Evolutionary conservation across 2,888 invertebrate species (phyloP).

Genomic region (Therioaphis trifolii): DNA sequence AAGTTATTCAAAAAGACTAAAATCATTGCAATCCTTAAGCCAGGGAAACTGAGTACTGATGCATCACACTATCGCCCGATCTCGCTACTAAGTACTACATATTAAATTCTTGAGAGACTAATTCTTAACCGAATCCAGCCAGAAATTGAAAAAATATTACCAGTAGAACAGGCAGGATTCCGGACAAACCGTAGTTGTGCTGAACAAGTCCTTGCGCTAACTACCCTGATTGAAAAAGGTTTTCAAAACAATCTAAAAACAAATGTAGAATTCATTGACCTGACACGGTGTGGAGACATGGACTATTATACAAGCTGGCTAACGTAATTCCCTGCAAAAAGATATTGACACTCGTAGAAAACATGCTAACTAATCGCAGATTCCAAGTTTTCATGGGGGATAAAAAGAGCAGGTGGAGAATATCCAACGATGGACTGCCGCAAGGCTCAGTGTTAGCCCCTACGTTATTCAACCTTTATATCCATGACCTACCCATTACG

Average conservation of each 20-base stretch:
- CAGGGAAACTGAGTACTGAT: background rate
- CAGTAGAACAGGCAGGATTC: constrained; percentile 14
- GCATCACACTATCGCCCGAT: background rate
- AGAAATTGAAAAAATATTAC: constrained; percentile 4
- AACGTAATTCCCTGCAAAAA: background rate
- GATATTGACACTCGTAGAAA: background rate
- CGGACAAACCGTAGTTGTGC: constrained; percentile 12
- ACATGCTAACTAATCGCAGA: background rate
- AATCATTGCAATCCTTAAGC: constrained; percentile 1
- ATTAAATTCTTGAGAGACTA: constrained; percentile 1
- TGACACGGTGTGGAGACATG: constrained; percentile 10
- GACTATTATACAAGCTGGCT: background rate
- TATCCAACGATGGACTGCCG: too few relatives aligned
- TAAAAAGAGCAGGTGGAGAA: too few relatives aligned
- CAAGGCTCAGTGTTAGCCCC: too few relatives aligned
- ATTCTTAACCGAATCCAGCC: background rate
- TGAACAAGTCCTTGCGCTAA: constrained; percentile 11
- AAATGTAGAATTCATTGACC: background rate
- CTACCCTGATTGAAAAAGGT: constrained; percentile 2
- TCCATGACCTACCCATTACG: background rate
- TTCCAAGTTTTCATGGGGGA: background rate
- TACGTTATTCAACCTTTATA: too few relatives aligned
- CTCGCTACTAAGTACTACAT: background rate
- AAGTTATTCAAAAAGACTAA: background rate
- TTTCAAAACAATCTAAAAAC: constrained; percentile 6